A percentile compares a stretch with the other conserved stretches of the same genome.
phyloP scores from a whole-genome alignment of 2,797 vertebrate genomes.

The Loriculus beryllinus region DNA sequence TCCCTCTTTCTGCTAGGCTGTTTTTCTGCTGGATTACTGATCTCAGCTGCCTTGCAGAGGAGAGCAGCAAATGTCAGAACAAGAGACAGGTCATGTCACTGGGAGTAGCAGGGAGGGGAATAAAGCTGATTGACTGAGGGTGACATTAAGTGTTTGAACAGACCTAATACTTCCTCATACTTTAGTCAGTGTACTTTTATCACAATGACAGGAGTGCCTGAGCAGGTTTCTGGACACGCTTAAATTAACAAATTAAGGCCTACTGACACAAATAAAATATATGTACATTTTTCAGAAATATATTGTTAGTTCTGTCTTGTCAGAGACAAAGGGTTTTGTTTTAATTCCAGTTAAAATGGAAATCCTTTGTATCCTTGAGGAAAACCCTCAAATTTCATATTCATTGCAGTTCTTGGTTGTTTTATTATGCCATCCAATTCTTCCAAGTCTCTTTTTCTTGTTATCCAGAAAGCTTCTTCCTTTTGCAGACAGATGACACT shows the following conservation, averaged over 20 bases:
- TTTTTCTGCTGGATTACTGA: constrained; percentile 41
- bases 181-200: not conserved
- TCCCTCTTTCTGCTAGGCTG: constrained; percentile 7
- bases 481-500: not conserved
- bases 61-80: not conserved
- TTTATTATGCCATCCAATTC: not conserved
- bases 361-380: not conserved
- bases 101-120: not conserved
- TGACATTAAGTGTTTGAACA: not conserved
- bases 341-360: not conserved
- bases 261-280: not conserved
- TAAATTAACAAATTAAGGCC: not conserved
- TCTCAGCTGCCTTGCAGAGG: not conserved
- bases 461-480: not conserved
- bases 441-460: not conserved
- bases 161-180: not conserved
- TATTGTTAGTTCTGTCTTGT: not conserved
- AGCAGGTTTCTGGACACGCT: not conserved
- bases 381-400: not conserved
- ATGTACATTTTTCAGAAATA: not conserved
- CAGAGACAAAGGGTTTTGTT: not conserved
- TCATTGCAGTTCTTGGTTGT: not conserved
- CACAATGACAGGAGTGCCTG: not conserved
- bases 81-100: not conserved
- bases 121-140: not conserved